Evolutionary conservation across 2,113 vertebrate genomes (phyloP).

Genomic region (Colaptes auratus): DNA sequence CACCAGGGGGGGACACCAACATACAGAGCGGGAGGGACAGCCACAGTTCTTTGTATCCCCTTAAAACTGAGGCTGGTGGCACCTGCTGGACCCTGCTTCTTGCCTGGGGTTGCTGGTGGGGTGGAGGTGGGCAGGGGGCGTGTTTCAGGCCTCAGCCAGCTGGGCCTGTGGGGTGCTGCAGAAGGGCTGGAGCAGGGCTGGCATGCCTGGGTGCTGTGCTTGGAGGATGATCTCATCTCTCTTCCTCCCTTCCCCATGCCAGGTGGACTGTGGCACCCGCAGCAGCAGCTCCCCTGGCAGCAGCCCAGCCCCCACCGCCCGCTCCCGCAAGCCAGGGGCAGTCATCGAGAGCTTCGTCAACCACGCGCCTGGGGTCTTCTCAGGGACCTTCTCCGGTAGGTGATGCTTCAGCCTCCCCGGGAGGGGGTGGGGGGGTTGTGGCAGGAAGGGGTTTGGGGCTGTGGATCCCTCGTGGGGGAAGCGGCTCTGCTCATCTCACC

Average conservation of each 20-base stretch:
- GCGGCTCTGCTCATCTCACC: background rate
- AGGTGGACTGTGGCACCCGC: constrained; percentile 84
- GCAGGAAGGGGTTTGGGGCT: background rate
- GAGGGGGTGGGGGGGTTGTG: too few relatives aligned
- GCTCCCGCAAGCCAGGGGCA: constrained; percentile 91
- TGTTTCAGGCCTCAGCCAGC: rapidly evolving
- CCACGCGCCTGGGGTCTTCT: constrained; percentile 96
- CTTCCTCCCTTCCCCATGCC: background rate
- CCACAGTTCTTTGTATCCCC: rapidly evolving
- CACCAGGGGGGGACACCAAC: too few relatives aligned
- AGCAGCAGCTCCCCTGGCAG: constrained; percentile 64
- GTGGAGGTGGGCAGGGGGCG: too few relatives aligned
- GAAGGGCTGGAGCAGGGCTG: background rate
- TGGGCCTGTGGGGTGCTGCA: too few relatives aligned
- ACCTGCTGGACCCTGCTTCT: background rate
- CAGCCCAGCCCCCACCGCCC: constrained; percentile 71
- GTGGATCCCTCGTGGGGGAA: too few relatives aligned
- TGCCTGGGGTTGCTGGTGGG: too few relatives aligned
- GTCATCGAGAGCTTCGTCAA: constrained; percentile 97
- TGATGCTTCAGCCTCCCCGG: rapidly evolving
- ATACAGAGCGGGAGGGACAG: background rate
- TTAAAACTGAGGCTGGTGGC: background rate
- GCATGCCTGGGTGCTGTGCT: background rate
- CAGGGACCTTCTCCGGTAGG: constrained; percentile 95
- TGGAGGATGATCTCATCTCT: rapidly evolving